Percentiles rank a stretch among this genome's conserved stretches.
Evolutionary conservation across 2,888 invertebrate species (phyloP).

Genomic region (Dolichomitus sp.): DNA sequence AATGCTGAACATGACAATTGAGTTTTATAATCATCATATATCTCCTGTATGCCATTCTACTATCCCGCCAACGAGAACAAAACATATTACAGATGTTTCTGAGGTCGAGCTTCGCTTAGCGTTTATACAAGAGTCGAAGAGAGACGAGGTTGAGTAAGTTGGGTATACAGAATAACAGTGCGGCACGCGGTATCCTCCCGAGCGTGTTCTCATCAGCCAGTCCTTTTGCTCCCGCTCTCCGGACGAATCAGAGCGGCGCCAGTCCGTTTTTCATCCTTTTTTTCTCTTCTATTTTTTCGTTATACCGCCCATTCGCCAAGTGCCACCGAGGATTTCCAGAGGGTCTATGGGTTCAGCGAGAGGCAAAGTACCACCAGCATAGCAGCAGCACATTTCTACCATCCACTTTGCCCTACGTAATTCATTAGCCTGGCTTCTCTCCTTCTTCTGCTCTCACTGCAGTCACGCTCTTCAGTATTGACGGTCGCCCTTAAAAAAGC

Average conservation of each 20-base stretch:
- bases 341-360: neutral
- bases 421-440: slow-evolving; percentile 27
- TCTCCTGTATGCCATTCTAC: neutral
- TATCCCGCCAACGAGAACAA: neutral
- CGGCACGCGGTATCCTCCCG: neutral
- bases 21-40: too few relatives aligned
- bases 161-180: neutral
- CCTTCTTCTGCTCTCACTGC: slow-evolving; percentile 58
- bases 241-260: slow-evolving; percentile 82
- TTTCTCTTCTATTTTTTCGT: slow-evolving; percentile 14
- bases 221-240: slow-evolving; percentile 69
- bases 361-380: neutral
- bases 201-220: slow-evolving; percentile 21
- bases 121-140: neutral
- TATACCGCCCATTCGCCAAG: slow-evolving; percentile 33
- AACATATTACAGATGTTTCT: neutral
- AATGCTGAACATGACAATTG: neutral
- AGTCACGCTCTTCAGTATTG: neutral
- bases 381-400: slow-evolving; percentile 18
- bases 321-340: slow-evolving; percentile 12
- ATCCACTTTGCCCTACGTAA: slow-evolving; percentile 37
- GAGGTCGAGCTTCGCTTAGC: neutral
- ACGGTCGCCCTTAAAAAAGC: neutral
- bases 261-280: slow-evolving; percentile 77
- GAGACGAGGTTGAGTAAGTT: neutral